Evolutionary conservation across 2,888 invertebrate species (phyloP).

Genomic region (Oscheius sp.): DNA sequence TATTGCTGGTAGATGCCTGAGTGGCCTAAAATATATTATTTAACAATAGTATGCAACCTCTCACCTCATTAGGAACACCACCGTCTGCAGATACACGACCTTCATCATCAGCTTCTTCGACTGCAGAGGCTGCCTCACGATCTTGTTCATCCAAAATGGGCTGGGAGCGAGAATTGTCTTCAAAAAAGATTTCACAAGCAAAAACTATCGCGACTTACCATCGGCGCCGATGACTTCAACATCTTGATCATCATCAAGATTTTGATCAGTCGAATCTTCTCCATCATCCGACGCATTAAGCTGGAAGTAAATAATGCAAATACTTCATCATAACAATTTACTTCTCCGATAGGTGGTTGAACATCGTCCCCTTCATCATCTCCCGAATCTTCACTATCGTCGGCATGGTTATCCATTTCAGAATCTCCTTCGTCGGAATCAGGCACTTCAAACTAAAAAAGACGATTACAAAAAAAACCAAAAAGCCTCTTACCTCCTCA

Average conservation of each 20-base stretch:
- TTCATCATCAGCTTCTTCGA: conserved; percentile 56
- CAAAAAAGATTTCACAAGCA: neutral
- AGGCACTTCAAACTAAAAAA: conserved; percentile 18
- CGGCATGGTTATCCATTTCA: conserved; percentile 29
- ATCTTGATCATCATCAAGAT: conserved; percentile 28
- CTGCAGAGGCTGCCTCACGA: conserved; percentile 57
- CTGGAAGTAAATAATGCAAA: neutral
- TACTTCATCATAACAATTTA: neutral
- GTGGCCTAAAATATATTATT: neutral
- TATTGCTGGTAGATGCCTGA: neutral
- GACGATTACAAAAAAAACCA: neutral
- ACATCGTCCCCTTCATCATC: conserved; percentile 19
- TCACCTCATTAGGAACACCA: conserved; percentile 1
- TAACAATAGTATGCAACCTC: too few species aligned
- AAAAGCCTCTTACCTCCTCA: neutral
- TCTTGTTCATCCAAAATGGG: conserved; percentile 49
- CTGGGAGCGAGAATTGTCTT: conserved; percentile 45
- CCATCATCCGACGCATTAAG: conserved; percentile 24
- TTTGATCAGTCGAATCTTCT: conserved; percentile 36
- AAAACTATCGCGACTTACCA: conserved; percentile 7
- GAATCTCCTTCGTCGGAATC: conserved; percentile 37
- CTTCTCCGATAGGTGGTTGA: conserved; percentile 32
- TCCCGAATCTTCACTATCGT: conserved; percentile 29
- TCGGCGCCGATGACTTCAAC: conserved; percentile 47
- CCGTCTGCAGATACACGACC: conserved; percentile 39